A percentile compares a stretch with the other conserved stretches of the same genome.
Evolutionary conservation across 2,888 invertebrate genomes (phyloP).

Genomic region (Aporophyla lueneburgensis): DNA sequence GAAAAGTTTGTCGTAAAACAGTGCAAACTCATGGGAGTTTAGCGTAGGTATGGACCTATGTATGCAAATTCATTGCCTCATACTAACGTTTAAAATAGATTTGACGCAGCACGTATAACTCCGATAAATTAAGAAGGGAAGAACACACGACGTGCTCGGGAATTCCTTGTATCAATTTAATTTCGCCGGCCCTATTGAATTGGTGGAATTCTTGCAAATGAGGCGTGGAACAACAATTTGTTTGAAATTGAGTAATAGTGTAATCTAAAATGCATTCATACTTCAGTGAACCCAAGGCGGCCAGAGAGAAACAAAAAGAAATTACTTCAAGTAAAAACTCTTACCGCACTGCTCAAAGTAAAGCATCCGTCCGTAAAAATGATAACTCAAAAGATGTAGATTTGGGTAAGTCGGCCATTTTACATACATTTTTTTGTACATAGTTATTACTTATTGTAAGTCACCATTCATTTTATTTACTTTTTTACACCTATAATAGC

Average conservation of each 20-base stretch:
- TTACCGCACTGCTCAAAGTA: slow-evolving; percentile 78
- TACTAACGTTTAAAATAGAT: slow-evolving; percentile 78
- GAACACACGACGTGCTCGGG: slow-evolving; percentile 47
- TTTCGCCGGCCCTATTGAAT: slow-evolving; percentile 62
- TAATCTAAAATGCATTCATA: slow-evolving; percentile 70
- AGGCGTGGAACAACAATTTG: slow-evolving; percentile 60
- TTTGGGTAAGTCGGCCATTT: slow-evolving; percentile 81
- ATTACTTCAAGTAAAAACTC: slow-evolving; percentile 70
- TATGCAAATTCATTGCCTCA: slow-evolving; percentile 55
- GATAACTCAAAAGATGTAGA: slow-evolving; percentile 81
- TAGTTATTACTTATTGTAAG: slow-evolving; percentile 3
- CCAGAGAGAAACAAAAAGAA: slow-evolving; percentile 76
- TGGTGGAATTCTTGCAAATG: slow-evolving; percentile 63
- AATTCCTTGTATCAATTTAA: slow-evolving; percentile 62
- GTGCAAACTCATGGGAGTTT: too few species aligned
- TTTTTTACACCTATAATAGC: neutral
- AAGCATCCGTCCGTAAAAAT: slow-evolving; percentile 85
- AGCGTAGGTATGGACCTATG: too few species aligned
- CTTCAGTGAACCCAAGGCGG: slow-evolving; percentile 77
- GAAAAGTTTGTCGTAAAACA: neutral
- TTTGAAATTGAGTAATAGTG: slow-evolving; percentile 46
- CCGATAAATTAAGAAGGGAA: slow-evolving; percentile 72
- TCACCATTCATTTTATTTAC: slow-evolving; percentile 8
- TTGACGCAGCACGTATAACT: slow-evolving; percentile 73
- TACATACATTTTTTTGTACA: slow-evolving; percentile 30